phyloP scores from a whole-genome alignment of 2,888 invertebrate species.

The Melikaiella ostensackeni region DNA sequence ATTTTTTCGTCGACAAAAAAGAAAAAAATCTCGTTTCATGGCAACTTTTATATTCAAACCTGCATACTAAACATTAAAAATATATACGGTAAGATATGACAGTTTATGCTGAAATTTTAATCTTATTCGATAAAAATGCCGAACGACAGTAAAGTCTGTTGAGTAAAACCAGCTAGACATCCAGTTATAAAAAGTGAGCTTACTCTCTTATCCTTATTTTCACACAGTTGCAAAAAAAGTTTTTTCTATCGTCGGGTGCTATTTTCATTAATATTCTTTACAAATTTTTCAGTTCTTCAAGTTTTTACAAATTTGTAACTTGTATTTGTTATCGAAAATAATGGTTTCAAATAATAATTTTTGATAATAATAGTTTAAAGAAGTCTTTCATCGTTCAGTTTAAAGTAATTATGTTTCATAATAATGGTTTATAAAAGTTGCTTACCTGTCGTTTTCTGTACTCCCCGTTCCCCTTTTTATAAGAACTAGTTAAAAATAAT shows the following conservation, averaged over 20 bases:
- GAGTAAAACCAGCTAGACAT: not conserved
- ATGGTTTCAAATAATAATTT: too few relatives aligned
- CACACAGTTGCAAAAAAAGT: not conserved
- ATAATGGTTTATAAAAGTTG: too few relatives aligned
- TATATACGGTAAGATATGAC: not conserved
- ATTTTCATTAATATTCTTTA: not conserved
- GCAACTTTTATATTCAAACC: not conserved
- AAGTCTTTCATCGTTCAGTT: too few relatives aligned
- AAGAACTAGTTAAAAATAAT: too few relatives aligned
- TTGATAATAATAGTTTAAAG: too few relatives aligned
- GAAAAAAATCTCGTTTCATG: not conserved
- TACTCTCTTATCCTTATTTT: not conserved
- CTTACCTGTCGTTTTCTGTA: too few relatives aligned
- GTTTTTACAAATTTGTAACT: not conserved
- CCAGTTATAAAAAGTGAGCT: slow-evolving; percentile 1
- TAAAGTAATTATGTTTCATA: too few relatives aligned
- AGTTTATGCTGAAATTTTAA: not conserved
- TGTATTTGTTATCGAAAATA: too few relatives aligned
- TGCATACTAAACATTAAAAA: not conserved
- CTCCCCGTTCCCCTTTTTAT: too few relatives aligned
- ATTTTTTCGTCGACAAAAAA: not conserved
- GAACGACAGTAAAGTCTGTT: not conserved
- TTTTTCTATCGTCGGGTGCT: not conserved
- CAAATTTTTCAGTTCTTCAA: not conserved
- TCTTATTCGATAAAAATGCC: not conserved